These are phyloP conservation scores for Nothobranchius kuhntae DNA, from an alignment of 2,113 vertebrate genomes.

Conservation along the genomic window DNA sequence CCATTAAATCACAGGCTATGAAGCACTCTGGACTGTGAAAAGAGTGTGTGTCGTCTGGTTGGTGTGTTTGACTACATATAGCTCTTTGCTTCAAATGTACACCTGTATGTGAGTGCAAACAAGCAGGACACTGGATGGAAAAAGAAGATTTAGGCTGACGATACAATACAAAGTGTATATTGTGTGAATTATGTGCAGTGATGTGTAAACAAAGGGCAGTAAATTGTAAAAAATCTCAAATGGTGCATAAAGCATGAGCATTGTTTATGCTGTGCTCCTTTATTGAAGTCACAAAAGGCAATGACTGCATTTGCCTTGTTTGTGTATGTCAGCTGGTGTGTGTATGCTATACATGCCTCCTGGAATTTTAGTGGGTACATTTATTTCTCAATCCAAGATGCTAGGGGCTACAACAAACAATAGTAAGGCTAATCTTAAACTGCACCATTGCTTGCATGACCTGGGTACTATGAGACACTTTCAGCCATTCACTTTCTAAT, in stretches of 20 bases:
- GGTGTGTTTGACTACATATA: slow-evolving; percentile 12
- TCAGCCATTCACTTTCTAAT: too few relatives aligned
- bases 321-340: too few relatives aligned
- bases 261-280: neutral
- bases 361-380: too few relatives aligned
- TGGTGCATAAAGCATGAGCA: neutral
- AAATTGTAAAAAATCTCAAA: neutral
- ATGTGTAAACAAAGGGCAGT: neutral
- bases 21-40: slow-evolving; percentile 56
- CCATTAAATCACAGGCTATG: slow-evolving; percentile 72
- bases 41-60: slow-evolving; percentile 23
- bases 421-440: too few relatives aligned
- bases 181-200: slow-evolving; percentile 18
- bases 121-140: slow-evolving; percentile 22
- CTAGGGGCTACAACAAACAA: too few relatives aligned
- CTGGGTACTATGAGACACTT: neutral
- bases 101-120: neutral
- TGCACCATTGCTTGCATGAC: neutral
- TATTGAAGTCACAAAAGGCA: slow-evolving; percentile 14
- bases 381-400: too few relatives aligned
- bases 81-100: neutral
- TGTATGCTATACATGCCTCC: too few relatives aligned
- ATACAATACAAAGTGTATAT: neutral
- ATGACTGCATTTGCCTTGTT: neutral
- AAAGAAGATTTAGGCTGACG: neutral